phyloP scores from a whole-genome alignment of 2,113 vertebrate species.

The Corythornis vintsioides region DNA sequence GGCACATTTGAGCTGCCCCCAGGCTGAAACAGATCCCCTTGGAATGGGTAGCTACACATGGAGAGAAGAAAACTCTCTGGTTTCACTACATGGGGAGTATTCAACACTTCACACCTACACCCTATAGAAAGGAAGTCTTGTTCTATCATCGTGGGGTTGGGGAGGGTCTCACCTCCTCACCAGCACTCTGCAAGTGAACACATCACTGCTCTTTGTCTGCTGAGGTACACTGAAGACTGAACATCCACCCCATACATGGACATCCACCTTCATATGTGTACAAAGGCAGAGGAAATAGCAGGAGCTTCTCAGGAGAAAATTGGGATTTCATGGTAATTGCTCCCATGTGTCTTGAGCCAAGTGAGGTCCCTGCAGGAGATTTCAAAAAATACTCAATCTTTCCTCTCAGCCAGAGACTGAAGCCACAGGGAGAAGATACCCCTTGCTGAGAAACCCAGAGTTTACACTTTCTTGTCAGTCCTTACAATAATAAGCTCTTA shows the following conservation, averaged over 20 bases:
- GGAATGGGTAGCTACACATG: not conserved
- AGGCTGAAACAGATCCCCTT: not conserved
- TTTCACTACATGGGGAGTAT: not conserved
- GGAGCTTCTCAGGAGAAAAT: not conserved
- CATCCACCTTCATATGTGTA: not conserved
- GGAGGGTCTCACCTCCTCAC: not conserved
- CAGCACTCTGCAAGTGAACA: not conserved
- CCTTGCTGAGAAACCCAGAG: constrained; percentile 49
- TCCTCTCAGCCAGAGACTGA: not conserved
- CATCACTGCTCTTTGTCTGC: not conserved
- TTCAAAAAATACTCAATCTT: constrained; percentile 18
- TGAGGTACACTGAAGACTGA: not conserved
- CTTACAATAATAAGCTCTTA: constrained; percentile 35
- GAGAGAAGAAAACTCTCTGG: not conserved
- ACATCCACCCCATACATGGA: not conserved
- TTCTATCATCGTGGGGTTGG: not conserved
- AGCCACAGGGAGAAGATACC: constrained; percentile 37
- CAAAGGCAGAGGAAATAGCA: not conserved
- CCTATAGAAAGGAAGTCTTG: not conserved
- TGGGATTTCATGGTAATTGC: not conserved
- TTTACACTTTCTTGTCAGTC: not conserved
- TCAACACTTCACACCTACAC: not conserved
- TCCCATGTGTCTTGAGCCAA: constrained; percentile 10
- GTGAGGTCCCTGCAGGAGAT: constrained; percentile 6
- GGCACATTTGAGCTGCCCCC: not conserved